Percentiles rank a stretch among this genome's conserved stretches.
Conservation (phyloP, 2,888 invertebrate species). For the Caenorhabditis sp. region DNA sequence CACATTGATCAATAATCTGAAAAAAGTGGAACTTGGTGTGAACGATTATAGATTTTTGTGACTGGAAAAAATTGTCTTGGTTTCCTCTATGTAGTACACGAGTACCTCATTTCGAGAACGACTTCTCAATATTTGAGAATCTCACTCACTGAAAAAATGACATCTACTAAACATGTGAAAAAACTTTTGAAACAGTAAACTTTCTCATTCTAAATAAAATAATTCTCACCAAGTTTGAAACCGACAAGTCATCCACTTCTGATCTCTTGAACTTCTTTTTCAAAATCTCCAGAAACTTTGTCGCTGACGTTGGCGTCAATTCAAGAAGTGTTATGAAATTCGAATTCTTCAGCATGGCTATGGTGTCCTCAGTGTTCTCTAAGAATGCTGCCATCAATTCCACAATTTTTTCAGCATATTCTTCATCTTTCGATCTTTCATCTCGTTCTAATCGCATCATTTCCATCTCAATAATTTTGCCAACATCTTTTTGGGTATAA, state of each 20-base stretch:
- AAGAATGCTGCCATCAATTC: conserved; percentile 25
- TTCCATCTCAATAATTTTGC: conserved; percentile 15
- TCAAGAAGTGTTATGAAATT: conserved; percentile 16
- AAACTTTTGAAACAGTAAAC: no score
- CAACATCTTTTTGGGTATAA: conserved; percentile 10
- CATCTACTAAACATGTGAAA: no score
- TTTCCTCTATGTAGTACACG: no score
- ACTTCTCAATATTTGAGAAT: no score
- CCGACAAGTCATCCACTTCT: neutral
- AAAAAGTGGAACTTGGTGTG: no score
- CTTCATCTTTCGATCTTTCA: conserved; percentile 15
- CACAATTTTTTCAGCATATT: conserved; percentile 7
- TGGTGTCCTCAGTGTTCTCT: neutral
- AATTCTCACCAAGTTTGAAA: no score
- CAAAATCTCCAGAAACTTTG: conserved; percentile 21
- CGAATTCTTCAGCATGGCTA: neutral
- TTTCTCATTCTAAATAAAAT: no score
- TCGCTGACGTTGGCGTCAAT: conserved; percentile 7
- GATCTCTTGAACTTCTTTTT: conserved; percentile 4
- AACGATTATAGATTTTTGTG: no score
- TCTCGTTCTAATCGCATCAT: conserved; percentile 15
- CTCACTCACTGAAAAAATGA: no score
- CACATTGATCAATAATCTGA: neutral
- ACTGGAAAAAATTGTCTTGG: no score
- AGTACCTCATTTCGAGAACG: no score